Evolutionary conservation across 2,888 invertebrate genomes (phyloP).

Genomic region (Baronia brevicornis): DNA sequence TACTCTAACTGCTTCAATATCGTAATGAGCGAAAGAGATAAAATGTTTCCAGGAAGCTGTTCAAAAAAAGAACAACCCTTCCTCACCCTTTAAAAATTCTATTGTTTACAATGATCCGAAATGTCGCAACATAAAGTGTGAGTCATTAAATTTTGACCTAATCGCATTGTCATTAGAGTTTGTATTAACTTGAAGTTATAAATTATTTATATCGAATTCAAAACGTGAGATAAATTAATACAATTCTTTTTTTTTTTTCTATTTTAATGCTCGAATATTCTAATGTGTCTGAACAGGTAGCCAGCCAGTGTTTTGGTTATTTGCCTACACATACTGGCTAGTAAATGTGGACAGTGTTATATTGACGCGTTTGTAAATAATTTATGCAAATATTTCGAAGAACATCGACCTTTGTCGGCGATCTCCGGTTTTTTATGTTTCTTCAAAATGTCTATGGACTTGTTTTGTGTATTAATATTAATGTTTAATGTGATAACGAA

Average conservation of each 20-base stretch:
- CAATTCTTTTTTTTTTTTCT: constrained; percentile 48
- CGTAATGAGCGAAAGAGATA: constrained; percentile 40
- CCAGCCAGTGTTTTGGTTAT: constrained; percentile 38
- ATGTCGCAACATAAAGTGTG: constrained; percentile 34
- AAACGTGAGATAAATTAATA: constrained; percentile 36
- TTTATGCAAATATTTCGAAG: constrained; percentile 55
- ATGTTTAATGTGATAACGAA: background rate
- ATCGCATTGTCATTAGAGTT: constrained; percentile 28
- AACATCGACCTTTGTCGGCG: constrained; percentile 43
- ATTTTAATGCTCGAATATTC: constrained; percentile 27
- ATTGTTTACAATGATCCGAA: constrained; percentile 51
- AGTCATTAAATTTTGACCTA: constrained; percentile 32
- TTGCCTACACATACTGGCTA: constrained; percentile 24
- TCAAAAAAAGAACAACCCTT: constrained; percentile 73
- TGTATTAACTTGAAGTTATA: constrained; percentile 22
- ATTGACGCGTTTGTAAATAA: constrained; percentile 35
- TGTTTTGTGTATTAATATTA: too few species aligned
- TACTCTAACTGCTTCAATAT: constrained; percentile 25
- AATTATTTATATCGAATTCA: constrained; percentile 22
- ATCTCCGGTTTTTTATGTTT: constrained; percentile 16
- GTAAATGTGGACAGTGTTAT: constrained; percentile 22
- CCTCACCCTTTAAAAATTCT: constrained; percentile 66
- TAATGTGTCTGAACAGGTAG: constrained; percentile 61
- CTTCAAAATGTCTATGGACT: constrained; percentile 12
- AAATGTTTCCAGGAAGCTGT: constrained; percentile 60